Evolutionary conservation across 2,888 invertebrate genomes (phyloP), one percentile per base, ranked within the genome.

Genomic region (Ennomos erosarius): DNA sequence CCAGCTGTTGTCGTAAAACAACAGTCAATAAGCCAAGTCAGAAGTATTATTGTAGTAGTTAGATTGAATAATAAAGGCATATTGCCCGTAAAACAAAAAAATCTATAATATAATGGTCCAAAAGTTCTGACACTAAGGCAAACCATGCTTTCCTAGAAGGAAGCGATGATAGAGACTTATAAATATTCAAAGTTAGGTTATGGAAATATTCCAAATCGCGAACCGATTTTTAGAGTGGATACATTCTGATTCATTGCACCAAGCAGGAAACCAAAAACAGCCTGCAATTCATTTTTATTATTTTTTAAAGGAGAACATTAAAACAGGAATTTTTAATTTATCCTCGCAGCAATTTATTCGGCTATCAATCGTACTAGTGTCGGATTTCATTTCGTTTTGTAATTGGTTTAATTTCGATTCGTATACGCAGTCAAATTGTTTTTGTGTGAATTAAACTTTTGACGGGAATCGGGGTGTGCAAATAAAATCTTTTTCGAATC

Each of bases 401-500:
- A 64, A 70, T 69, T 69, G 65, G 62, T 64, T 71, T 67, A 66
- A 67, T 71, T 70, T 62, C 59, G 57, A 55, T 59, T 39, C 59
- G 61, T 65, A n/a, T n/a, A 65, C 64, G 45, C 55, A 55, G 64
- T 58, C 66, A 55, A 62, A 69, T 69, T 70, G 62, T 67, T 67
- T 68, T 67, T 62, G 55, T 61, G 36, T 55, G 55, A 58, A 37
- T 60, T 61, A 54, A 54, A 65, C 50, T 58, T 69, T 65, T 59
- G 40, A 50, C 58, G 35, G 33, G 65, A 58, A 66, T 69, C 70
- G 57, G 61, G 39, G 44, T 42, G 35, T 8, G 10, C 11, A 38
- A 55, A 34, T 38, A 35, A 35, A 13, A 42, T 55, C 10, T 47
- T 52, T 38, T 50, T 35, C 45, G 34, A 50, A 55, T 46, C 42